Base-by-base conservation (phyloP, 2,113 vertebrate genomes). In the Clupea harengus region DNA sequence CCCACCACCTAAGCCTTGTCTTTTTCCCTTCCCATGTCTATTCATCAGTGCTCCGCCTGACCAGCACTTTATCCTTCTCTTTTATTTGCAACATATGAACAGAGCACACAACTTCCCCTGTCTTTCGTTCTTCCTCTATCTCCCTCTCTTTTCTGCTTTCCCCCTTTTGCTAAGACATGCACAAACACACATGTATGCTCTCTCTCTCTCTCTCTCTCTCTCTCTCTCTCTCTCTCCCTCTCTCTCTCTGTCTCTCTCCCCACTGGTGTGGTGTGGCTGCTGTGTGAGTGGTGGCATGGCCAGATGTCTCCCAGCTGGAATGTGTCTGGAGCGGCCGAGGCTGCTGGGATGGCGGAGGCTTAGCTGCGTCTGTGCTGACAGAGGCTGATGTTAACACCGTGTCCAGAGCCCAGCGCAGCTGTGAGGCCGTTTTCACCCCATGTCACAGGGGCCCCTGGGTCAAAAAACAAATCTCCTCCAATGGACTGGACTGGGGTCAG, bases 231-330 rank as follows among this genome's bases (percentile, higher is more conserved):
- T 9, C 6, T 25, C 60, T 11, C 60, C 9, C 60, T 13, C 60
- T 67, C 60, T 9, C 54, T n/a, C 54, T 60, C 54, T 60, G 15
- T 7, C 54, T 25, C n/a, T 67, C 22, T 67, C 60, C n/a, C 60
- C 25, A 6, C 60, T 67, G 22, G 8, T 28, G 0, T 67, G 60
- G 22, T 67, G 60, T 67, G 6, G 3, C 60, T 67, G 60, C 60
- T 9, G 60, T 67, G 60, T 67, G 60, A 67, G 60, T 67, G 60
- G 60, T 25, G 60, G n/a, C 64, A 72, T 87, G n/a, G 22, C 82
- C 82, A 87, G 86, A 87, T 87, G 86, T 84, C 67, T 84, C 82
- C 57, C 86, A 87, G 86, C 86, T 60, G 67, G 86, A 84, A 44
- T 28, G 18, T 84, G 82, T 17, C 81, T 39, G 67, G 81, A 64